Conservation (phyloP, 2,797 vertebrate genomes). For the Manis javanica region DNA sequence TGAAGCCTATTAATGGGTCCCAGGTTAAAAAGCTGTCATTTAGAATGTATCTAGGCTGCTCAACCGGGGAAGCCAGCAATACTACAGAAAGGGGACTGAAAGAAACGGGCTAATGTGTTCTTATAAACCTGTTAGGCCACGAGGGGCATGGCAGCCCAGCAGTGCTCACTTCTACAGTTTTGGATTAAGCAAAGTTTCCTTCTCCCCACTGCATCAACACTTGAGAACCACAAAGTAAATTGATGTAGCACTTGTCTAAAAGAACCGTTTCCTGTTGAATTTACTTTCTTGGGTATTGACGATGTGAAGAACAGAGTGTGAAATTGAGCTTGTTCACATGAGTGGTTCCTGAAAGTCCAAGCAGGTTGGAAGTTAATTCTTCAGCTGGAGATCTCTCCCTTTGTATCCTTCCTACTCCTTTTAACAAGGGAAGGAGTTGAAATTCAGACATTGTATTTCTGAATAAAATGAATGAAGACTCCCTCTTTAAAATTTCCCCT, state of each 20-base stretch:
- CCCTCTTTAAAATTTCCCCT: neutral
- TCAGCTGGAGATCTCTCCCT: slow-evolving; percentile 18
- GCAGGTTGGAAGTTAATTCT: slow-evolving; percentile 60
- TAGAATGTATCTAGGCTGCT: slow-evolving; percentile 11
- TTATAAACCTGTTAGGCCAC: neutral
- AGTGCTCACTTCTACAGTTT: neutral
- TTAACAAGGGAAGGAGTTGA: slow-evolving; percentile 27
- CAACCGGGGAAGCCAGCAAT: slow-evolving; percentile 12
- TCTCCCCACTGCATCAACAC: neutral
- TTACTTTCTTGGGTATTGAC: slow-evolving; percentile 63
- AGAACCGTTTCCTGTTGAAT: slow-evolving; percentile 59
- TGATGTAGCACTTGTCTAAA: slow-evolving; percentile 46
- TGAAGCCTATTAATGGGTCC: neutral
- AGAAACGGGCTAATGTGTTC: neutral
- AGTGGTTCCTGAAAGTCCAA: slow-evolving; percentile 54
- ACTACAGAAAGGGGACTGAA: neutral
- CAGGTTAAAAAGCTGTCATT: slow-evolving; percentile 14
- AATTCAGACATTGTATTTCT: slow-evolving; percentile 40
- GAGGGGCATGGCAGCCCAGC: neutral
- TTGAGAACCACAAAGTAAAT: slow-evolving; percentile 64
- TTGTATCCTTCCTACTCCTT: neutral
- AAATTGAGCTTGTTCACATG: slow-evolving; percentile 68
- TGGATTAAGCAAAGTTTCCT: neutral
- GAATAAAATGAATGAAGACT: slow-evolving; percentile 22
- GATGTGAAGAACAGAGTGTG: slow-evolving; percentile 65